phyloP scores from a whole-genome alignment of 1,140 invertebrate species.

The Dryas iulia region DNA sequence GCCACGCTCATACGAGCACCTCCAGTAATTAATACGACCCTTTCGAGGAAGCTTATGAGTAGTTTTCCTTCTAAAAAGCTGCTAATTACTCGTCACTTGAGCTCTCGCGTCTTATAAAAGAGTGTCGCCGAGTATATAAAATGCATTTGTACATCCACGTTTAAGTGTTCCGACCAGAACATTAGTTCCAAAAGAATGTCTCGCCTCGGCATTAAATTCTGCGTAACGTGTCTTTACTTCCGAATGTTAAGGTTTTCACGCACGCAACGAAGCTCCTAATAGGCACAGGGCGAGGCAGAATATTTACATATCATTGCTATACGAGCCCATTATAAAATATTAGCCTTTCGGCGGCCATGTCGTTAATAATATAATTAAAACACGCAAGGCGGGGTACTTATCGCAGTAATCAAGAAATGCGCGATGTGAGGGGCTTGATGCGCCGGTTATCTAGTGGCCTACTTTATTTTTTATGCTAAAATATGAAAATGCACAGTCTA shows the following conservation, averaged over 20 bases:
- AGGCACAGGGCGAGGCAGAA: slow-evolving; percentile 61
- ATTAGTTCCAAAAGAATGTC: slow-evolving; percentile 48
- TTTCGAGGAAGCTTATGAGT: slow-evolving; percentile 78
- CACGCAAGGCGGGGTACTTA: slow-evolving; percentile 73
- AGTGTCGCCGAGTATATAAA: slow-evolving; percentile 27
- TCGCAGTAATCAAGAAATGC: slow-evolving; percentile 64
- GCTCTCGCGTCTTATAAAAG: slow-evolving; percentile 53
- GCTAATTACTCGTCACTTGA: slow-evolving; percentile 72
- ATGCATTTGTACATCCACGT: neutral
- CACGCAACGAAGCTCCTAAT: slow-evolving; percentile 65
- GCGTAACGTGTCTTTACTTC: slow-evolving; percentile 63
- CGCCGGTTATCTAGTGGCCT: slow-evolving; percentile 41
- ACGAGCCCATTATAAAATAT: slow-evolving; percentile 74
- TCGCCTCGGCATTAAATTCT: slow-evolving; percentile 64
- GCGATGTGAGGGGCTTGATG: slow-evolving; percentile 38
- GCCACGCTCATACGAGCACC: slow-evolving; percentile 65
- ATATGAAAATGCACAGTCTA: slow-evolving; percentile 33
- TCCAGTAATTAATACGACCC: slow-evolving; percentile 76
- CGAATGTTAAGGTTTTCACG: slow-evolving; percentile 64
- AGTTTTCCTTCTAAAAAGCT: slow-evolving; percentile 75
- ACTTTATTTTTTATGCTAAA: slow-evolving; percentile 37
- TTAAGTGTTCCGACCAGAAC: slow-evolving; percentile 16
- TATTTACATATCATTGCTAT: slow-evolving; percentile 80
- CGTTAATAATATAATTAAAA: slow-evolving; percentile 80
- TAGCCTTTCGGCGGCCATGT: slow-evolving; percentile 65